A percentile compares a stretch with the other conserved stretches of the same genome.
Evolutionary conservation across 2,888 invertebrate species (phyloP).

Genomic region (Nomada ferruginata): DNA sequence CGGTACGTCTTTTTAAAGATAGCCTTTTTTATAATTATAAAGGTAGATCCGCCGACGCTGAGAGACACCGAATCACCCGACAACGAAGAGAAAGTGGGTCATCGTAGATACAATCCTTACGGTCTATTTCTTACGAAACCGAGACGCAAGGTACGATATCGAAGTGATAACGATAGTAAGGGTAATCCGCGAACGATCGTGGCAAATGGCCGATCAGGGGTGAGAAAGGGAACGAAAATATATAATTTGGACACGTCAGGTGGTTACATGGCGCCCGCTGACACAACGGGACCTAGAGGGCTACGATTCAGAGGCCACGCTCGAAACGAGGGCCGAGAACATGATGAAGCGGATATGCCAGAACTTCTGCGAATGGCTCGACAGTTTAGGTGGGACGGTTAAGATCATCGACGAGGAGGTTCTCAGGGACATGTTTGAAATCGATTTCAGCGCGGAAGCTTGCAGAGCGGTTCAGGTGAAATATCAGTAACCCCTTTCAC

Average conservation of each 20-base stretch:
- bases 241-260: constrained; percentile 65
- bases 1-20: constrained; percentile 25
- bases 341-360: constrained; percentile 83
- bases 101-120: constrained; percentile 76
- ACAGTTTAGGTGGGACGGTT: constrained; percentile 84
- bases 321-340: constrained; percentile 76
- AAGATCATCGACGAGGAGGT: constrained; percentile 85
- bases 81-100: constrained; percentile 33
- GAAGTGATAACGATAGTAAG: constrained; percentile 12
- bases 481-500: neutral
- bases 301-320: constrained; percentile 80
- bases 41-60: constrained; percentile 78
- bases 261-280: constrained; percentile 78
- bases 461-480: constrained; percentile 78
- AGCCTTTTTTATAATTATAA: constrained; percentile 39
- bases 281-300: constrained; percentile 75
- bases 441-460: constrained; percentile 81
- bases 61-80: constrained; percentile 38
- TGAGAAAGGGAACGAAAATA: neutral
- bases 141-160: constrained; percentile 75
- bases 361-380: constrained; percentile 87
- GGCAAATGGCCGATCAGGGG: neutral
- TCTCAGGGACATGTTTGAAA: constrained; percentile 86
- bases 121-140: constrained; percentile 77
- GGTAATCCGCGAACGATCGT: constrained; percentile 1